Evolutionary conservation across 1,140 invertebrate species (phyloP), one percentile per base, ranked within the genome.

Genomic region (Achatina immaculata): DNA sequence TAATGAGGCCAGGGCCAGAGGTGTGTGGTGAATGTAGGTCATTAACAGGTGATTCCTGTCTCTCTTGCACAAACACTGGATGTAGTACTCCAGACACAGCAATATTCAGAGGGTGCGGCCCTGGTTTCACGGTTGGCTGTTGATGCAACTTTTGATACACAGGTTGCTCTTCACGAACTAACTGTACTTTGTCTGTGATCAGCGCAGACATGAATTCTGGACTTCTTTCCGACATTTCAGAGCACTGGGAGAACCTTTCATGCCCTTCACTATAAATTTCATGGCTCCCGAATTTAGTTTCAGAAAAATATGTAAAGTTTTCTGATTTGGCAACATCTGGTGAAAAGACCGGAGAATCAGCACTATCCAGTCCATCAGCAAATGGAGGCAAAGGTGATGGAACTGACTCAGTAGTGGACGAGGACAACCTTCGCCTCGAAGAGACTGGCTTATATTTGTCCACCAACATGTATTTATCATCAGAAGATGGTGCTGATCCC

Each of bases 351-450:
- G 71, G 71, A 6, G 71, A 73, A 34, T 73, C 71, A 28, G 43
- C 45, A 73, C 34, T 43, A 14, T 73, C 71, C 42, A 73, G 9
- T 16, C 58, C 58, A 31, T 62, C 58, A 31, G n/a, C 58, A 48
- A 43, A 51, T 48, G 76, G 62, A 34, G 51, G 51, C 21, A 42
- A 68, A 4, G 65, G 65, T 19, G 76, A 78, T 34, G 76, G 76
- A 34, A 78, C 34, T 28, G 76, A 78, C 24, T 78, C 76, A 28
- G 76, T 78, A 38, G 76, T 62, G 68, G 76, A 78, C 4, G 76
- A 78, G 7, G 76, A 78, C 48, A 68, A 21, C n/a, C 38, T 78
- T 42, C 74, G 38, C 45, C 28, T 45, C 14, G 58, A 48, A n/a
- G 58, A 24, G 28, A 21, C 21, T 11, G 14, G 7, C 34, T 68